A percentile compares a stretch with the other conserved stretches of the same genome.
Conservation (phyloP, 1,140 invertebrate genomes). For the Caenorhabditis inopinata region DNA sequence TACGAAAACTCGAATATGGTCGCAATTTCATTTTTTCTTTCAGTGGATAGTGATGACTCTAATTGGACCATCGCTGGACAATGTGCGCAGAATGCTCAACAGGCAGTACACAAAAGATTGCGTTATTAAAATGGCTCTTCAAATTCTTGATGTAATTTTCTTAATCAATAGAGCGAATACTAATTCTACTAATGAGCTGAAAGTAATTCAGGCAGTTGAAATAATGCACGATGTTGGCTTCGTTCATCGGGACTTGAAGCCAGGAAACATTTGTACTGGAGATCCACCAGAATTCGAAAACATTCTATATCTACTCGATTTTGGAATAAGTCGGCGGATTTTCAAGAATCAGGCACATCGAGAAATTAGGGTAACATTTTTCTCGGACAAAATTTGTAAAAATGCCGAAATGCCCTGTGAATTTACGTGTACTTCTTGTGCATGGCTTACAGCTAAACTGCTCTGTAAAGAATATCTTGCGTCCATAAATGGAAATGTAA, state of each 20-base stretch:
- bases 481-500: too few relatives aligned
- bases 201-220: background rate
- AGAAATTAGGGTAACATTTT: too few relatives aligned
- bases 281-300: background rate
- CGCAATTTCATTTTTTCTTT: background rate
- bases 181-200: too few relatives aligned
- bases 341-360: too few relatives aligned
- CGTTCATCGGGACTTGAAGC: slow-evolving; percentile 20
- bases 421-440: slow-evolving; percentile 88
- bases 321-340: too few relatives aligned
- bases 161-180: too few relatives aligned
- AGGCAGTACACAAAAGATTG: background rate
- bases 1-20: too few relatives aligned
- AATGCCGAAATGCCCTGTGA: slow-evolving; percentile 77
- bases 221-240: slow-evolving; percentile 28
- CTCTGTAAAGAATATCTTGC: too few relatives aligned
- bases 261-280: slow-evolving; percentile 1
- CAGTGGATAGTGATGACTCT: slow-evolving; percentile 18
- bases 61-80: background rate
- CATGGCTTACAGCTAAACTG: slow-evolving; percentile 89
- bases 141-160: background rate
- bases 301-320: background rate
- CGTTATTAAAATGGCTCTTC: background rate
- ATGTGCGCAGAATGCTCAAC: background rate
- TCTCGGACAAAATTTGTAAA: slow-evolving; percentile 34